phyloP scores from a whole-genome alignment of 2,797 vertebrate genomes.

The Gallinago solitaria region DNA sequence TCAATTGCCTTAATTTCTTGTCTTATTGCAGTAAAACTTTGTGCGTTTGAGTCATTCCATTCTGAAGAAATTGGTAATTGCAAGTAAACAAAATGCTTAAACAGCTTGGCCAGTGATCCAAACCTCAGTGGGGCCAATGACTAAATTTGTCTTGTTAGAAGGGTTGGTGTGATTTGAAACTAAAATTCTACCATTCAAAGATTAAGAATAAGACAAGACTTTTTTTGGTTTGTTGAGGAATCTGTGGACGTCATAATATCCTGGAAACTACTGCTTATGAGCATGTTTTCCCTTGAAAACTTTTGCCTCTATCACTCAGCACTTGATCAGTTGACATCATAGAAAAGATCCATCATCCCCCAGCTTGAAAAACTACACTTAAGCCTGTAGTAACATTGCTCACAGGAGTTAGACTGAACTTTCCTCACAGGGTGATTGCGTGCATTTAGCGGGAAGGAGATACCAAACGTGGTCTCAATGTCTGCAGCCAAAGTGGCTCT shows the following conservation, averaged over 20 bases:
- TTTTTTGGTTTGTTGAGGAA: neutral
- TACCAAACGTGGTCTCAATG: accelerated
- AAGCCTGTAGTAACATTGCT: neutral
- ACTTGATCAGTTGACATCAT: neutral
- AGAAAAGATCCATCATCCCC: neutral
- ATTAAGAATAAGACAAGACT: neutral
- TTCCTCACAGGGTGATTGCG: accelerated
- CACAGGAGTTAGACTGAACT: neutral
- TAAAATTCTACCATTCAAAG: neutral
- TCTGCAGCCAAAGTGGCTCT: neutral
- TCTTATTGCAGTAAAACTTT: neutral
- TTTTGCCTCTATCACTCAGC: neutral
- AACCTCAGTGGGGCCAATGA: neutral
- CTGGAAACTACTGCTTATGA: neutral
- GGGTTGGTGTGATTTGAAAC: neutral
- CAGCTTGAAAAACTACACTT: neutral
- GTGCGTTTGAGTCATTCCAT: neutral
- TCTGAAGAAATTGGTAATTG: neutral
- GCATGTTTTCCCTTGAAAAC: neutral
- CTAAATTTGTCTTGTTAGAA: neutral
- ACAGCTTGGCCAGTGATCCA: neutral
- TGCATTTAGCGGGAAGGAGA: neutral
- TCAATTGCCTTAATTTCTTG: neutral
- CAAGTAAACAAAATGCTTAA: neutral
- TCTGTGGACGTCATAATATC: neutral